Conservation (phyloP, 2,888 invertebrate species). For the Imbricaverruca yamaguchii region DNA sequence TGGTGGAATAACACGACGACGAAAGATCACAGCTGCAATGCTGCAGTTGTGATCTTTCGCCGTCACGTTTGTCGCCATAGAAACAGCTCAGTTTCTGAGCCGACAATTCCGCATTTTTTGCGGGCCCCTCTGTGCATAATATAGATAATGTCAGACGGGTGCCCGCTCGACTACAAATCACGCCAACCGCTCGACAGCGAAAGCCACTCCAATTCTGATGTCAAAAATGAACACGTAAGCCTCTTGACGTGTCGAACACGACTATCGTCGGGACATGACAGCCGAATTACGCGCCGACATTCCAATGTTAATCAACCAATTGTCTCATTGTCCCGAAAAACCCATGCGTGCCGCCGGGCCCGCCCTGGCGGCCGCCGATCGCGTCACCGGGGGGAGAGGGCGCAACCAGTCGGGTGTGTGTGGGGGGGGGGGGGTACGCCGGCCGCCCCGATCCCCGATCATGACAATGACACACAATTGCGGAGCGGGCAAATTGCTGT, state of each 20-base stretch:
- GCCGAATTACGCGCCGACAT: neutral
- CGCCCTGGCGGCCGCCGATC: neutral
- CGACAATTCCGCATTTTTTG: no score
- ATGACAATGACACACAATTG: neutral
- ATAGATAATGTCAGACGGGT: no score
- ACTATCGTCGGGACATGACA: neutral
- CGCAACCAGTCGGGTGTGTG: neutral
- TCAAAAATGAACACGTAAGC: no score
- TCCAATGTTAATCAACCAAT: conserved; percentile 1
- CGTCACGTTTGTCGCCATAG: no score
- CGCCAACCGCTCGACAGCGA: no score
- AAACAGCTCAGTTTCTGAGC: no score
- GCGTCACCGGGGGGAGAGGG: neutral
- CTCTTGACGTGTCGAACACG: neutral
- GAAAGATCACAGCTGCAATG: no score
- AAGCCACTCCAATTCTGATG: no score
- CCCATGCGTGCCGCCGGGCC: neutral
- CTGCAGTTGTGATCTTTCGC: no score
- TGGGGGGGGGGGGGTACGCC: neutral
- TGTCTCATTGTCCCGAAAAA: neutral
- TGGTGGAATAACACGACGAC: no score
- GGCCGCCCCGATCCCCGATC: neutral
- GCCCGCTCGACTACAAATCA: no score
- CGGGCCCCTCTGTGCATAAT: no score
- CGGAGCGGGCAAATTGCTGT: neutral